Conservation (phyloP, 1,140 invertebrate species). For the Heliconius himera region DNA sequence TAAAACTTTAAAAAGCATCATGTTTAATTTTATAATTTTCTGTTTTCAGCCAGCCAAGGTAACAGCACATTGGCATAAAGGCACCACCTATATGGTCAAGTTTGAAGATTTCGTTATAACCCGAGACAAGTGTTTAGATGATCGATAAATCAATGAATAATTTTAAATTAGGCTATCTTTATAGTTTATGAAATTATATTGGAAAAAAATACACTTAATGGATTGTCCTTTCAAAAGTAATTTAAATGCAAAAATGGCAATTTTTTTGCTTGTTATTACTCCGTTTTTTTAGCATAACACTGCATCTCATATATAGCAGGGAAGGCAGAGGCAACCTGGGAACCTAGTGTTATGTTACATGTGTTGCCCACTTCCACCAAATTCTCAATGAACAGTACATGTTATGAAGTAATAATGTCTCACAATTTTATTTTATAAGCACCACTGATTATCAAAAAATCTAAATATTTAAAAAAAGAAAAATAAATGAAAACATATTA, state of each 20-base stretch:
- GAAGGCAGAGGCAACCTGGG: too few species aligned
- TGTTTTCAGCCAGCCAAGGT: constrained; percentile 95
- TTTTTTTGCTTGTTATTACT: too few species aligned
- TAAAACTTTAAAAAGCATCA: too few species aligned
- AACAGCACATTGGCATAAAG: constrained; percentile 99
- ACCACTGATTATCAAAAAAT: neutral
- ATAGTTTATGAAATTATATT: neutral
- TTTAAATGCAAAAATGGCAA: too few species aligned
- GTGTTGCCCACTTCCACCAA: too few species aligned
- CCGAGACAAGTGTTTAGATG: constrained; percentile 96
- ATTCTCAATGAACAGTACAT: too few species aligned
- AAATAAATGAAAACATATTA: neutral
- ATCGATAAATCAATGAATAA: constrained; percentile 83
- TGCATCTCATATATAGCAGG: too few species aligned
- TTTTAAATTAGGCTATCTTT: neutral
- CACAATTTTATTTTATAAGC: too few species aligned
- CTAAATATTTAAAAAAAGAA: neutral
- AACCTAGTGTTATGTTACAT: too few species aligned
- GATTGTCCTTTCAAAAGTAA: neutral
- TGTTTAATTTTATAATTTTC: neutral
- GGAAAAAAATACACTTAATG: neutral
- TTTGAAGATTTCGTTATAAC: constrained; percentile 97
- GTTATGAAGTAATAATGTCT: too few species aligned
- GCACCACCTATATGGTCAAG: constrained; percentile 99
- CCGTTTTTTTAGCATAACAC: too few species aligned